Base-by-base conservation (phyloP, 2,113 vertebrate genomes). In the Cricetomys ansorgei region DNA sequence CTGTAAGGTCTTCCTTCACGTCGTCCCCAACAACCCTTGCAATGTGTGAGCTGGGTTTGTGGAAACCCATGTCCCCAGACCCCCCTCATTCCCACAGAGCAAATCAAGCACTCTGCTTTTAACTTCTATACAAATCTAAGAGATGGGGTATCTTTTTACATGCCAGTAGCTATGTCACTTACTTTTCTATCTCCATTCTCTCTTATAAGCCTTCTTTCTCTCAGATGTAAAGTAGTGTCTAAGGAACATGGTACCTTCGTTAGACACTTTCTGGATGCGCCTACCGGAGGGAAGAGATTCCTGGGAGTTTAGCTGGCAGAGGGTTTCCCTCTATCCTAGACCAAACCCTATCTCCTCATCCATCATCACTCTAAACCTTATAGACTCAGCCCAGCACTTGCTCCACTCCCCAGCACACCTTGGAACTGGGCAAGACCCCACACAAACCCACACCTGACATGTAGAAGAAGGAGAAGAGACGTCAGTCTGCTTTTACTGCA, bases 371-470 rank as follows among this genome's bases (percentile, higher is more conserved):
- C 7, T 23, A 12, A 27, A 0, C 27, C 43, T 75, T 34, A 40
- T 19, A 40, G 70, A n/a, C 3, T 4, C 43, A 12, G 9, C 2
- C 48, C 34, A 31, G 6, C n/a, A 10, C 69, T 69, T 93, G 65
- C 45, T 45, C 29, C 7, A 53, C 3, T 48, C 31, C 13, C 12
- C 0, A 0, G 15, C 13, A 57, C 1, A 59, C 10, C 34, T 9
- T 2, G 5, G n/a, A 83, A 69, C 2, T 37, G 6, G 43, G 55
- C 23, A 45, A 45, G 37, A 11, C 15, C 9, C 19, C 67, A 43
- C 15, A 48, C 40, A 87, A 94, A 81, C 37, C 87, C 73, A 57
- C n/a, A 43, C 7, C 31, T 75, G 55, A 43, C 13, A n/a, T 0
- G 8, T 29, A 84, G 29, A 57, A 95, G 48, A 43, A 7, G 8